phyloP scores from a whole-genome alignment of 2,888 invertebrate genomes.

The Cremastinae sp. region DNA sequence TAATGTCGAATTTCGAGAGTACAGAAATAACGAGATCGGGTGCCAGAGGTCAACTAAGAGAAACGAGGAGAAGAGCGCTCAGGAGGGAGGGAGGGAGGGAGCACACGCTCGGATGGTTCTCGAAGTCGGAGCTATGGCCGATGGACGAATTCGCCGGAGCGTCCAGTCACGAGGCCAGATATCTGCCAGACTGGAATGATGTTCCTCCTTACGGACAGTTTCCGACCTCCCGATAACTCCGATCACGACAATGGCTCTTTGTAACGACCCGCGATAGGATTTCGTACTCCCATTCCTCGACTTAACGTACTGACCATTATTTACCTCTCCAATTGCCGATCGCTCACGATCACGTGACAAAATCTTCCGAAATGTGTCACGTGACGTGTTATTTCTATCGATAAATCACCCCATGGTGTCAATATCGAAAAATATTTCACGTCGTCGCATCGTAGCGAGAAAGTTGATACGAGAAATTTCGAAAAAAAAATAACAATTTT shows the following conservation, averaged over 20 bases:
- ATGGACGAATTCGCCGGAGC: constrained; percentile 18
- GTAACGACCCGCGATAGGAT: constrained; percentile 9
- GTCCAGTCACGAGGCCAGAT: constrained; percentile 4
- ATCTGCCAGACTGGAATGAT: constrained; percentile 10
- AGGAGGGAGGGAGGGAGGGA: too few species aligned
- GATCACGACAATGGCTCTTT: constrained; percentile 45
- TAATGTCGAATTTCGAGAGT: constrained; percentile 2
- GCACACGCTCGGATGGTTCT: constrained; percentile 28
- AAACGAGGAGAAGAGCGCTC: not conserved
- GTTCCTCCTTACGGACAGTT: not conserved
- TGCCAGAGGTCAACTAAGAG: not conserved
- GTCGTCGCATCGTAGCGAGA: too few species aligned
- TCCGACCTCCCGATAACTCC: not conserved
- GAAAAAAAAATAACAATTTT: too few species aligned
- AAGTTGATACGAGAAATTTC: too few species aligned
- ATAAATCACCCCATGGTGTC: not conserved
- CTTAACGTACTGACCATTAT: not conserved
- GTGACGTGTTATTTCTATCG: constrained; percentile 15
- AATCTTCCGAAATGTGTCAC: too few species aligned
- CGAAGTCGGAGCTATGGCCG: constrained; percentile 5
- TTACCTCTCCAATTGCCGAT: constrained; percentile 9
- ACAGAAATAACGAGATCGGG: constrained; percentile 11
- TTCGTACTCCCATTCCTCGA: too few species aligned
- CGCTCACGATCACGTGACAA: constrained; percentile 17
- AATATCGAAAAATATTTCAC: too few species aligned